Conservation (phyloP, 2,113 vertebrate genomes). For the Brienomyrus brachyistius region DNA sequence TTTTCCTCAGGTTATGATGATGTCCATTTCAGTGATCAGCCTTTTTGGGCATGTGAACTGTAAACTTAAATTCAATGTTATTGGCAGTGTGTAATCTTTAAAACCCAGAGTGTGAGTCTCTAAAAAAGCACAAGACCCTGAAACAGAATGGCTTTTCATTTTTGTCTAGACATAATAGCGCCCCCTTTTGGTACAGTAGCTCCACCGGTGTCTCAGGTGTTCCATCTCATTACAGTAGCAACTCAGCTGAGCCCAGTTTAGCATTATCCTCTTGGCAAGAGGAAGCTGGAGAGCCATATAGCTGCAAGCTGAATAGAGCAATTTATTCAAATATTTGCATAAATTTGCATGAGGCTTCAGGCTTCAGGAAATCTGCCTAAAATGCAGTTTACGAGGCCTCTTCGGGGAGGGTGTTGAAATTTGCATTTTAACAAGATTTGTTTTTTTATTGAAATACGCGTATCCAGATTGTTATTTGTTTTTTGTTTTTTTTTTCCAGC, state of each 20-base stretch:
- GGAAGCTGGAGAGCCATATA: constrained; percentile 4
- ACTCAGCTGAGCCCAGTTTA: neutral
- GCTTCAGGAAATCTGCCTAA: constrained; percentile 10
- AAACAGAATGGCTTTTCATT: neutral
- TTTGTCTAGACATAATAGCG: neutral
- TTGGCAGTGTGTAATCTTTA: neutral
- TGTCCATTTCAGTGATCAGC: neutral
- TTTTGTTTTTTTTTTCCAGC: neutral
- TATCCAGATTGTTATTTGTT: neutral
- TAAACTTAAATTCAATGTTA: neutral
- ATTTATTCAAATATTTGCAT: constrained; percentile 16
- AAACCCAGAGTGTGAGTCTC: neutral
- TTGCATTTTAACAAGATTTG: constrained; percentile 3
- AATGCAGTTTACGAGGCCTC: constrained; percentile 6
- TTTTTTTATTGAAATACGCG: constrained; percentile 1
- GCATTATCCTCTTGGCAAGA: neutral
- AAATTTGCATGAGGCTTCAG: constrained; percentile 13
- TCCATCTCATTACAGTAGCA: neutral
- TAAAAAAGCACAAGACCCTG: neutral
- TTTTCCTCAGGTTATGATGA: neutral
- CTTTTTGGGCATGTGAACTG: neutral
- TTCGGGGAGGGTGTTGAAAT: neutral
- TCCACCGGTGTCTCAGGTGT: neutral
- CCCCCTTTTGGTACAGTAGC: neutral
- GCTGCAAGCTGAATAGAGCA: constrained; percentile 9